Evolutionary conservation across 2,113 vertebrate genomes (phyloP), one percentile per base, ranked within the genome.

Genomic region (Ploceus nigricollis): DNA sequence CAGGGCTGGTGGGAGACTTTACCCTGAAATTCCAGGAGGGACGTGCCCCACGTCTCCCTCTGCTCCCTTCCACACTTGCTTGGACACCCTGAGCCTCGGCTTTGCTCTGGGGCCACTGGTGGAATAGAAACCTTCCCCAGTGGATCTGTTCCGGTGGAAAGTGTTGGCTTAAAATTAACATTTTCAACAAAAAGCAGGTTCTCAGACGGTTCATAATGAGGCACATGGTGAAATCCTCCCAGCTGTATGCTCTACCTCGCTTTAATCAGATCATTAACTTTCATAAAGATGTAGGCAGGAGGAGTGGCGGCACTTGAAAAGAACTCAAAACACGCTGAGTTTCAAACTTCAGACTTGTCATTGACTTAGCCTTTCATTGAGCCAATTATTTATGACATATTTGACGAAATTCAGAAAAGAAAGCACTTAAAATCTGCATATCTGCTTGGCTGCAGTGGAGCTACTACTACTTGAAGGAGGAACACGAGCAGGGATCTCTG

Each of bases 321-420:
- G 89, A 93, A 94, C 96, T 95, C 95, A 96, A 93, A 96, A 95
- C 95, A 96, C 90, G 82, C 89, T 15, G 91, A 75, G 95, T 82
- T 96, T 82, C 21, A 92, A 95, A 83, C 92, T 94, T 93, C 94
- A 96, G 91, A 96, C 93, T 91, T 96, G 94, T 97, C 96, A 97
- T 77, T 95, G 96, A 95, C 95, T 96, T 95, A 56, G 91, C 93
- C 95, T 95, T 94, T 95, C 94, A 96, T 94, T 76, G 73, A 94
- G 95, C 93, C 93, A 93, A 96, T 96, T 97, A 93, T 95, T 94
- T 87, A 82, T 96, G 95, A 96, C 96, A 97, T 90, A 87, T 96
- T 95, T 96, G 95, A 94, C 11, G 95, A 91, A 95, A 94, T 76
- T 64, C 82, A 76, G 93, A 35, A 72, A 76, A 90, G 93, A 53